Evolutionary conservation across 2,113 vertebrate genomes (phyloP).

Genomic region (Odocoileus virginianus): DNA sequence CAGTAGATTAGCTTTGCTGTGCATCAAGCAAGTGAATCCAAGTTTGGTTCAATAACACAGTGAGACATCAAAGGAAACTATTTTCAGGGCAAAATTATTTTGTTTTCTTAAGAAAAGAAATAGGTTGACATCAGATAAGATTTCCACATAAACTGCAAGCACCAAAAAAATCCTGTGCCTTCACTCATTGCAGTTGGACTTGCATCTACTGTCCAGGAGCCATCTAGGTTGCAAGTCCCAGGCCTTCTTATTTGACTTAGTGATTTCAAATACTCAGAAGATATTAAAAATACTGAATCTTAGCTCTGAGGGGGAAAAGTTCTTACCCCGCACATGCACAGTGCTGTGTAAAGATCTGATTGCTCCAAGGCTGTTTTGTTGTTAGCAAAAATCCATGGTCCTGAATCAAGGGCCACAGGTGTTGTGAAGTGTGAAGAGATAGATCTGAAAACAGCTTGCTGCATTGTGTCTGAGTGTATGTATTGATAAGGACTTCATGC

Average conservation of each 20-base stretch:
- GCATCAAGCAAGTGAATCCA: neutral
- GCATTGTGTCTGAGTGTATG: neutral
- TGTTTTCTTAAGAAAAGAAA: neutral
- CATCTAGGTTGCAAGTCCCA: neutral
- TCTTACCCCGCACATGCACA: rapidly evolving
- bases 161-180: too few relatives aligned
- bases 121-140: neutral
- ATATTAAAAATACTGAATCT: neutral
- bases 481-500: neutral
- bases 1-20: neutral
- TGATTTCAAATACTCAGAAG: neutral
- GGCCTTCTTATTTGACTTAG: neutral
- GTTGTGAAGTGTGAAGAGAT: neutral
- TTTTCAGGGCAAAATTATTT: neutral
- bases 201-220: neutral
- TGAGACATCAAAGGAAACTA: neutral
- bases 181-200: neutral
- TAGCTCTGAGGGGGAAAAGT: neutral
- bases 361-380: neutral
- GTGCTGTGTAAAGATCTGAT: neutral
- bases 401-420: neutral
- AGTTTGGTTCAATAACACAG: neutral
- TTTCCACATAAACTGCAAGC: neutral
- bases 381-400: neutral
- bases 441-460: neutral